Base-by-base conservation (phyloP, 2,113 vertebrate species). In the Megaptera novaeangliae region DNA sequence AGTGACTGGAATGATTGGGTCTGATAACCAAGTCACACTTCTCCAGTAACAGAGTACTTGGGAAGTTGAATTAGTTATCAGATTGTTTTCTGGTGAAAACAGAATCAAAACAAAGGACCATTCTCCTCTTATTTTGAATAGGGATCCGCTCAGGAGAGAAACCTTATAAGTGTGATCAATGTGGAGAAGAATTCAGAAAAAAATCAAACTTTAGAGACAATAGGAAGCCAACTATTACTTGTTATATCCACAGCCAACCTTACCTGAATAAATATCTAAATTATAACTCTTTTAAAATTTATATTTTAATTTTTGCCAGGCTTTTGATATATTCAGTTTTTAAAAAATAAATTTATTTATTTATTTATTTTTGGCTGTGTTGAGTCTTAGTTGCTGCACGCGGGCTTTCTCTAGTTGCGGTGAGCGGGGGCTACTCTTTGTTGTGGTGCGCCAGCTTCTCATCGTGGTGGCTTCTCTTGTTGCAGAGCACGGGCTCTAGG, bases 81-180 rank as follows among this genome's bases (percentile, higher is more conserved):
- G 31, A 83, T 74, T 59, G 41, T 61, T 96, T 39, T 68, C 41
- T 83, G 0, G 21, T 82, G n/a, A 94, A 52, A 55, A 34, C 7
- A 96, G 77, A 91, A 64, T 87, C 41, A 91, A 81, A 85, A 69
- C 39, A 75, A 74, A 77, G n/a, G 14, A 80, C 8, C 1, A 21
- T 55, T 88, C 27, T 80, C 6, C 57, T 91, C 25, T 93, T 91
- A 31, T 69, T 98, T 83, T 93, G 39, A 75, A 55, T 94, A 75
- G 46, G 39, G 20, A 21, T 78, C 36, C 81, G 27, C 36, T 71
- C 23, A 39, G 8, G 27, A 25, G 15, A 96, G 52, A 89, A 90
- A 44, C 20, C 55, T 55, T 78, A 34, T 34, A 69, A 61, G 21
- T 83, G 12, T 81, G 46, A 75, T 71, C 31, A 64, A 17, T 25